phyloP scores from a whole-genome alignment of 2,888 invertebrate genomes.

The Tinea pellionella region DNA sequence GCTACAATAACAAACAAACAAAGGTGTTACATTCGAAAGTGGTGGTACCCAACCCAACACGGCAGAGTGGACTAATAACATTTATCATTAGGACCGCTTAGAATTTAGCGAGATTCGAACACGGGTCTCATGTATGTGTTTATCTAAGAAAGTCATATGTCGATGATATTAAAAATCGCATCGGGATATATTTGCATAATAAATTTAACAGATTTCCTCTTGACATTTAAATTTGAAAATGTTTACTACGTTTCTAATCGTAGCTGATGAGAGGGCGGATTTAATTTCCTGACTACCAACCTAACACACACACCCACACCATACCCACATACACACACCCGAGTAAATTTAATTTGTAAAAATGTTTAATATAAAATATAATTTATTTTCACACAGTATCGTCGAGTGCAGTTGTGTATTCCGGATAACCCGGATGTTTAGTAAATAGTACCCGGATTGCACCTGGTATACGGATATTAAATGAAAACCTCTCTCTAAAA shows the following conservation, averaged over 20 bases:
- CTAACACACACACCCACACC: background rate
- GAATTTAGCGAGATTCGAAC: too few relatives aligned
- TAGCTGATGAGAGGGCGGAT: background rate
- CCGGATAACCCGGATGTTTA: background rate
- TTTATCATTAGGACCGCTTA: too few relatives aligned
- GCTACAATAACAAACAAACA: too few relatives aligned
- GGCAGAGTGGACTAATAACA: too few relatives aligned
- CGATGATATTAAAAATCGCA: too few relatives aligned
- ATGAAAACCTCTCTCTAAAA: background rate
- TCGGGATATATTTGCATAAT: background rate
- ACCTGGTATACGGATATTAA: background rate
- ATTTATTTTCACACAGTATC: background rate
- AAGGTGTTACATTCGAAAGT: too few relatives aligned
- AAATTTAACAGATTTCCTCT: background rate
- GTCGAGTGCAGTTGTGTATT: background rate
- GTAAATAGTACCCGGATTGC: background rate
- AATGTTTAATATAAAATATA: too few relatives aligned
- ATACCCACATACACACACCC: background rate
- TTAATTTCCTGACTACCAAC: background rate
- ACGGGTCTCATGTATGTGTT: too few relatives aligned
- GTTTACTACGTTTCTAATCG: background rate
- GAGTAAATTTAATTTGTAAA: background rate
- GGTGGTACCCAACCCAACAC: too few relatives aligned
- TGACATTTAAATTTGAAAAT: background rate
- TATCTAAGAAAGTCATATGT: too few relatives aligned